Conservation (phyloP, 2,888 invertebrate species). For the Drosophila algonquin region DNA sequence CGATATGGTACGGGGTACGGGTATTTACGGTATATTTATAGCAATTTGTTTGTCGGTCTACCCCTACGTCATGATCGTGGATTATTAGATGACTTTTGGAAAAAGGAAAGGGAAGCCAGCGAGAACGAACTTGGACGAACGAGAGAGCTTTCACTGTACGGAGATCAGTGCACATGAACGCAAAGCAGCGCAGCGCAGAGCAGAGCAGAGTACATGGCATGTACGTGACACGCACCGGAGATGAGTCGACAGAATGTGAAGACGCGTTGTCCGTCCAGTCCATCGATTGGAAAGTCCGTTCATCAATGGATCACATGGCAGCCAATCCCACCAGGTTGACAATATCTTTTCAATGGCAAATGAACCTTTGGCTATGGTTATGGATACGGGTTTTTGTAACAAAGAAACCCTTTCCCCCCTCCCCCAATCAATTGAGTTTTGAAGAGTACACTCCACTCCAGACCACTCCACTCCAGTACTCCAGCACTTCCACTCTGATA, state of each 20-base stretch:
- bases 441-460: neutral
- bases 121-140: neutral
- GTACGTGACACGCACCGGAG: slow-evolving; percentile 35
- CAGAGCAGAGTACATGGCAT: neutral
- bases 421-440: neutral
- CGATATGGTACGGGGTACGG: neutral
- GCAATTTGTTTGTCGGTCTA: slow-evolving; percentile 30
- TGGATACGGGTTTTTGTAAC: neutral
- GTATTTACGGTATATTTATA: slow-evolving; percentile 22
- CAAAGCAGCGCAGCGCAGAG: neutral
- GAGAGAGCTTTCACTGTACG: neutral
- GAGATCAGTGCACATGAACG: neutral
- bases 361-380: neutral
- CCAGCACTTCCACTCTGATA: neutral
- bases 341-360: neutral
- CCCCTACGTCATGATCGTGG: slow-evolving; percentile 22
- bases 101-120: neutral
- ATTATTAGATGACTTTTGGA: slow-evolving; percentile 18
- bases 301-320: neutral
- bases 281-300: slow-evolving; percentile 29
- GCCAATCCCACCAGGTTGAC: neutral
- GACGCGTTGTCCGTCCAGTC: slow-evolving; percentile 3
- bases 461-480: neutral
- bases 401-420: neutral
- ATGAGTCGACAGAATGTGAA: slow-evolving; percentile 35